phyloP scores from a whole-genome alignment of 2,888 invertebrate genomes.

The Euplagia quadripunctaria region DNA sequence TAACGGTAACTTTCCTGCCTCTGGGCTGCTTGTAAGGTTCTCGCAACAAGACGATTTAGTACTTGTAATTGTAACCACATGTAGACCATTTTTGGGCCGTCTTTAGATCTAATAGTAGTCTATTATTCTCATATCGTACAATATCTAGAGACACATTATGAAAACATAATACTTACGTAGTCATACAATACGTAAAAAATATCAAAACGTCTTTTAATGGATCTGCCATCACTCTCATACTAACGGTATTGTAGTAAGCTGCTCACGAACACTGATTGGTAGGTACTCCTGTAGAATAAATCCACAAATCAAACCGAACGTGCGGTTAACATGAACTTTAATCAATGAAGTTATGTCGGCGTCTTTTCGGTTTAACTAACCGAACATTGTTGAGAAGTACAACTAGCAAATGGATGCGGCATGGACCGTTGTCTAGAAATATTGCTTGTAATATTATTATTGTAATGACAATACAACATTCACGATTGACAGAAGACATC shows the following conservation, averaged over 20 bases:
- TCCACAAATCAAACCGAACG: constrained; percentile 60
- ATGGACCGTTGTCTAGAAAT: constrained; percentile 28
- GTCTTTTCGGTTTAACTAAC: constrained; percentile 85
- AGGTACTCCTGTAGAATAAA: constrained; percentile 46
- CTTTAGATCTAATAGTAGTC: too few species aligned
- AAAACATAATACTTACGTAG: too few species aligned
- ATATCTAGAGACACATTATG: too few species aligned
- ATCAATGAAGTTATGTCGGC: constrained; percentile 86
- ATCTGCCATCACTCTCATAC: too few species aligned
- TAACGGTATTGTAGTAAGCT: not conserved
- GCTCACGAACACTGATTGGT: constrained; percentile 12
- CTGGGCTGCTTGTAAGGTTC: too few species aligned
- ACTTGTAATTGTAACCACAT: too few species aligned
- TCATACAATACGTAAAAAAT: too few species aligned
- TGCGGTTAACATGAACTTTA: constrained; percentile 81
- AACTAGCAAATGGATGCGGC: constrained; percentile 61
- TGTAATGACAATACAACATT: constrained; percentile 10
- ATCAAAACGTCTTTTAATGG: too few species aligned
- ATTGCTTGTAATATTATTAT: constrained; percentile 10
- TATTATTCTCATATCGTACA: too few species aligned
- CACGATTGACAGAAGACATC: not conserved
- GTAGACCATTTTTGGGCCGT: too few species aligned
- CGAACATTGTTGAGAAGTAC: constrained; percentile 64
- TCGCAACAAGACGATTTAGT: too few species aligned
- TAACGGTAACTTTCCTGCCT: too few species aligned